These are phyloP conservation scores for Otolemur garnettii DNA, from an alignment of 2,113 vertebrate genomes.

Conservation along the genomic window DNA sequence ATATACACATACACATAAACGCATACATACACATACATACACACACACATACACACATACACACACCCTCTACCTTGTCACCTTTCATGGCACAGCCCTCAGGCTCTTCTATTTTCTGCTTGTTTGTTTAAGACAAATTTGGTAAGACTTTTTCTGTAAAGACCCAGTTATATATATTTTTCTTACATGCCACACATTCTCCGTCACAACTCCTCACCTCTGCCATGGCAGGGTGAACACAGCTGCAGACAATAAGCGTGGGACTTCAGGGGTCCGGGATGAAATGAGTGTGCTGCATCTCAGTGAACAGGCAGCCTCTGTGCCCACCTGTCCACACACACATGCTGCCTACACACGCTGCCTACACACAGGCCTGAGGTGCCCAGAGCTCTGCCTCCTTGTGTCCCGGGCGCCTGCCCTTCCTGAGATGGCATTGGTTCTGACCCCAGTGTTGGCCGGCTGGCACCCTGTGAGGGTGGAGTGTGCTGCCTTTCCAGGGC, in stretches of 20 bases:
- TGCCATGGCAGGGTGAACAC: rapidly evolving
- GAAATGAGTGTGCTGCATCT: not conserved
- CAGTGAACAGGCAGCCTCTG: not conserved
- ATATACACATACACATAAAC: rapidly evolving
- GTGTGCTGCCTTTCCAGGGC: not conserved
- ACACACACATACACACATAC: not conserved
- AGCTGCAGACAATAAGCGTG: rapidly evolving
- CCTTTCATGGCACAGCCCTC: not conserved
- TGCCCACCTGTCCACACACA: rapidly evolving
- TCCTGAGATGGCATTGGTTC: rapidly evolving
- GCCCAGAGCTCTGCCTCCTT: not conserved
- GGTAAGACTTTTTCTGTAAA: not conserved
- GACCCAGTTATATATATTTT: too few relatives aligned
- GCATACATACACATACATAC: rapidly evolving
- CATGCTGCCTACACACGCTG: too few relatives aligned
- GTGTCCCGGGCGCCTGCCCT: not conserved
- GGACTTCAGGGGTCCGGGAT: not conserved
- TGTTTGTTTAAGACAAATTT: not conserved
- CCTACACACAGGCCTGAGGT: not conserved
- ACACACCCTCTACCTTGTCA: not conserved
- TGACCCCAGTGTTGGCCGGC: too few relatives aligned
- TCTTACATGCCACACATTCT: too few relatives aligned
- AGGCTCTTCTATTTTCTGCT: not conserved
- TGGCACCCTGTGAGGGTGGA: not conserved
- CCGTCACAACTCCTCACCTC: not conserved